Evolutionary conservation across 2,888 invertebrate species (phyloP), one percentile per base, ranked within the genome.

Genomic region (Myopa tessellatipennis): DNA sequence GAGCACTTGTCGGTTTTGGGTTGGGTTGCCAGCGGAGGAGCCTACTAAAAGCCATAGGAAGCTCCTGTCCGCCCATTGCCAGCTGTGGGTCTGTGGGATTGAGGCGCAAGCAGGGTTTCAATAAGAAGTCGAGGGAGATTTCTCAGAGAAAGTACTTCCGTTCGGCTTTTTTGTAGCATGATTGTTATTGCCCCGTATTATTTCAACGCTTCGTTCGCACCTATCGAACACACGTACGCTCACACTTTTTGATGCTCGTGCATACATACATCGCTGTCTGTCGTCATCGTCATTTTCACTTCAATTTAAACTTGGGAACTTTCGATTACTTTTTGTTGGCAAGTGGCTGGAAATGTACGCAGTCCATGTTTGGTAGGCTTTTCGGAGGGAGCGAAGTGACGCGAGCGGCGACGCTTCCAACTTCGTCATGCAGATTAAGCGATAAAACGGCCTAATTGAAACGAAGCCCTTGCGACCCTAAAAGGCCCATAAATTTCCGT

Each of bases 281-380:
- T 73, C 73, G 45, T 61, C 74, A n/a, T 50, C 52, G 84, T 85
- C 86, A 86, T 85, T 85, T 86, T 85, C 86, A 84, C 85, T 86
- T 85, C 85, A 86, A 86, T 86, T 86, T 85, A 86, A 86, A 85
- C 85, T 86, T 86, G 81, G 81, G 83, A 85, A 86, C 85, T 86
- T 85, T 86, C 77, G 79, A 79, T 79, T 78, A 80, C 80, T 80
- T 80, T 80, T 80, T 79, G 76, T 79, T 78, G 74, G 52, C 45
- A 69, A 61, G 68, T 58, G 50, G 60, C 72, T 52, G 18, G 8
- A 55, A 26, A 38, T 4, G 12, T 50, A 16, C n/a, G 6, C 38
- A 45, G 26, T 14, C 6, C 3, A 65, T 10, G n/a, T 18, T n/a
- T 7, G 55, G 6, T 14, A 34, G 40, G 14, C 26, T 45, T 1